Conservation (phyloP, 2,797 vertebrate species). For the Manis javanica region DNA sequence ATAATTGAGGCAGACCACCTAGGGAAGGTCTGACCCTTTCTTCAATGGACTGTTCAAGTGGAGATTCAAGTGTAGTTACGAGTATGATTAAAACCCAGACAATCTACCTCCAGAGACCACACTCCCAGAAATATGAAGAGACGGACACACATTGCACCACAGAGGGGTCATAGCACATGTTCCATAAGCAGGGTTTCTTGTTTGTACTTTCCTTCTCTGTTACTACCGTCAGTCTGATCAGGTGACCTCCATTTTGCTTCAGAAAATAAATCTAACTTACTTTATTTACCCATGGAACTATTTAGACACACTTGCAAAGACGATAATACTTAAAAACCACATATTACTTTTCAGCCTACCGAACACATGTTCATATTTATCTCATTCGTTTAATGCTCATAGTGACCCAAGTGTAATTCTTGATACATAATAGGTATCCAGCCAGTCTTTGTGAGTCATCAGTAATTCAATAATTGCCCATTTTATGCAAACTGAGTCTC, state of each 20-base stretch:
- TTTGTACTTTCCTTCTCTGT: neutral
- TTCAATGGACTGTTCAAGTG: neutral
- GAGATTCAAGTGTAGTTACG: neutral
- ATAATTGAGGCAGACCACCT: neutral
- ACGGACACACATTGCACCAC: neutral
- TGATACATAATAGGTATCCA: neutral
- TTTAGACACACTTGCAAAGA: neutral
- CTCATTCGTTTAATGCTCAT: neutral
- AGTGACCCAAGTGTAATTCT: neutral
- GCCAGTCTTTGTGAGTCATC: neutral
- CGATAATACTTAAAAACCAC: neutral
- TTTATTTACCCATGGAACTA: neutral
- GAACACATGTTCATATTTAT: neutral
- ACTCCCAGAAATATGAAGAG: neutral
- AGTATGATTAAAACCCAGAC: neutral
- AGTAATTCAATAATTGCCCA: neutral
- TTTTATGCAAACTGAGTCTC: constrained; percentile 8
- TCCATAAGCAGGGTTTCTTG: neutral
- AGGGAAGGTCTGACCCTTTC: neutral
- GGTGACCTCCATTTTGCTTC: neutral
- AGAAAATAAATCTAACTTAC: constrained; percentile 8
- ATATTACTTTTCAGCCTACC: neutral
- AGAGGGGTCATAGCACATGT: neutral
- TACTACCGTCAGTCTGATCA: neutral
- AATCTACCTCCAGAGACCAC: neutral